A percentile compares a stretch with the other conserved stretches of the same genome.
phyloP scores from a whole-genome alignment of 2,797 vertebrate species.

The Neostethus bicornis region DNA sequence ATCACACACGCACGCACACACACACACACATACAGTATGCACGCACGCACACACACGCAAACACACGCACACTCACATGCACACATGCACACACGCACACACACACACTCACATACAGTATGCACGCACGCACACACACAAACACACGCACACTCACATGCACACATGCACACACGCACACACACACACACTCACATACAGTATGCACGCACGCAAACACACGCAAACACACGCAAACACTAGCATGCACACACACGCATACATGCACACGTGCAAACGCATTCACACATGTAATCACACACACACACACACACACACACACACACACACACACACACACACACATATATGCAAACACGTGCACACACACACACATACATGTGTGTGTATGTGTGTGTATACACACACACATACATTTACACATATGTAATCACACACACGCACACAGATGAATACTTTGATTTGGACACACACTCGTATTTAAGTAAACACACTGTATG shows the following conservation, averaged over 20 bases:
- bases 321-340: not conserved
- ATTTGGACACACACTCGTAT: constrained; percentile 41
- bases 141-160: constrained; percentile 14
- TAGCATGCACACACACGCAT: too few relatives aligned
- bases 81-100: constrained; percentile 6
- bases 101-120: too few relatives aligned
- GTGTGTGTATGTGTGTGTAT: too few relatives aligned
- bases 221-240: constrained; percentile 6
- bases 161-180: constrained; percentile 7
- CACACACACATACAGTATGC: constrained; percentile 6
- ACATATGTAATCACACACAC: not conserved
- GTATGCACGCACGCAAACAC: not conserved
- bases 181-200: too few relatives aligned
- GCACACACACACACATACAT: constrained; percentile 4
- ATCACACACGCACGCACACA: not conserved
- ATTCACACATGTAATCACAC: constrained; percentile 1
- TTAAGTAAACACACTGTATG: constrained; percentile 9
- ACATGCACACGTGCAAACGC: constrained; percentile 34
- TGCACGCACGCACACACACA: not conserved
- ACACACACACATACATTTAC: too few relatives aligned
- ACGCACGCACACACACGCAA: not conserved
- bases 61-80: constrained; percentile 17
- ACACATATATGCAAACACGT: constrained; percentile 27
- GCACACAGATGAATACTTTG: constrained; percentile 21
- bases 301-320: too few relatives aligned